These are phyloP conservation scores for Sussaba pulchella DNA, from an alignment of 2,888 invertebrate species.

Conservation along the genomic window DNA sequence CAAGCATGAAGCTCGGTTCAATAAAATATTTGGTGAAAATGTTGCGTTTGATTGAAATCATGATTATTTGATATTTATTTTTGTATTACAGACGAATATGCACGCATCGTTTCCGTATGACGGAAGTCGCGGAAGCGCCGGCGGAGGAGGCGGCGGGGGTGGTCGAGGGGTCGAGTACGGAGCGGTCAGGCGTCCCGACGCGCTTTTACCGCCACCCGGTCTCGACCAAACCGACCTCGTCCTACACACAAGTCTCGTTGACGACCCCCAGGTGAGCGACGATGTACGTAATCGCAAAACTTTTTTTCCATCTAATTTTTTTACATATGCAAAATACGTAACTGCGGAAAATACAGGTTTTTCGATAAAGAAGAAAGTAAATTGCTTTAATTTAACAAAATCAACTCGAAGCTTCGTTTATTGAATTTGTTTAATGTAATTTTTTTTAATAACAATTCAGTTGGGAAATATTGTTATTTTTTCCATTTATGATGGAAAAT, in stretches of 20 bases:
- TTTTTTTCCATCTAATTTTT: conserved; percentile 54
- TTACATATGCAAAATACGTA: not conserved
- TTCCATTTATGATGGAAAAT: not conserved
- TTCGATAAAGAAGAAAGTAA: not conserved
- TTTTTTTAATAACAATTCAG: not conserved
- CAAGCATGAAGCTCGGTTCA: conserved; percentile 2
- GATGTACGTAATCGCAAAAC: conserved; percentile 82
- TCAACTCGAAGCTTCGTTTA: not conserved
- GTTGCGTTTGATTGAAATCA: no score
- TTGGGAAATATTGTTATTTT: not conserved
- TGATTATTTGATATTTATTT: not conserved
- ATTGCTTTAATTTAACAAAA: not conserved
- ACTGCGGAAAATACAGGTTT: not conserved
- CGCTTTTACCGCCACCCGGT: conserved; percentile 82
- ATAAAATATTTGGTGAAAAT: conserved; percentile 36
- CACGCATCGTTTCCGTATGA: conserved; percentile 85
- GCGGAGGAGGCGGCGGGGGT: conserved; percentile 82
- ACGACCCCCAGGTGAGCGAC: conserved; percentile 84
- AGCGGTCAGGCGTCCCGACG: conserved; percentile 82
- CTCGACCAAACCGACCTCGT: conserved; percentile 83
- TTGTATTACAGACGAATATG: conserved; percentile 83
- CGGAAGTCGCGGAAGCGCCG: conserved; percentile 83
- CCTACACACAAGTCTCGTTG: conserved; percentile 83
- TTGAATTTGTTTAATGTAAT: conserved; percentile 12
- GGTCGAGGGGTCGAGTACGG: conserved; percentile 79